Evolutionary conservation across 1,140 invertebrate genomes (phyloP), one percentile per base, ranked within the genome.

Genomic region (Schmidtea mediterranea): DNA sequence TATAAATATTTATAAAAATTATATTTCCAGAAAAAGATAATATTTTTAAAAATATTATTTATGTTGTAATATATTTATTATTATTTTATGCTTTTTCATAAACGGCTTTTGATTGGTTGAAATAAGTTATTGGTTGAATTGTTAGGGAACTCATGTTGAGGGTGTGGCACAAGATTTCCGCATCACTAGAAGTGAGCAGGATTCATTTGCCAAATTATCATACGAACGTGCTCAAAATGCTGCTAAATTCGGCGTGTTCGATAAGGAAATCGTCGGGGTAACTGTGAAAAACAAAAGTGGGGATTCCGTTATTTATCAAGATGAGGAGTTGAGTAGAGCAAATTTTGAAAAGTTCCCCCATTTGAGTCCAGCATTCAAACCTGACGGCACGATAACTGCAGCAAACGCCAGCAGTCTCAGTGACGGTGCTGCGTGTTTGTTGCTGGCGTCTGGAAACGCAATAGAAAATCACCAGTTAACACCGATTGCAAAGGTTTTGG

Each of bases 401-500:
- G 92, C 84, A 43, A 99, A 98, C 74, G 84, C 92, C 8, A 94
- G 87, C 10, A 90, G 83, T 0, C 67, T 98, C 49, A 95, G 92
- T 63, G 92, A 98, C 68, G 92, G 89, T 24, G 90, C 83, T 43
- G 79, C 83, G 46, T 87, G 89, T 45, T 66, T 86, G 43, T 72
- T 98, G 21, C 62, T 98, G 26, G 80, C 81, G 66, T 82, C 78
- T 43, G 69, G 71, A 36, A 70, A 77, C 40, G 75, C 75, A 32
- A 80, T 80, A 0, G 65, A 79, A 49, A 73, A 73, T 63, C 62
- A 82, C 8, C 77, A 77, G 52, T 66, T 77, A 0, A 87, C 78
- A 59, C 87, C 89, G 2, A 62, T 97, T 41, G 92, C 87, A 2
- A 71, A 76, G 61, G 72, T 95, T 58, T 71, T 90, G 46, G 43